Conservation (phyloP, 2,888 invertebrate species). For the Parochlus steinenii region DNA sequence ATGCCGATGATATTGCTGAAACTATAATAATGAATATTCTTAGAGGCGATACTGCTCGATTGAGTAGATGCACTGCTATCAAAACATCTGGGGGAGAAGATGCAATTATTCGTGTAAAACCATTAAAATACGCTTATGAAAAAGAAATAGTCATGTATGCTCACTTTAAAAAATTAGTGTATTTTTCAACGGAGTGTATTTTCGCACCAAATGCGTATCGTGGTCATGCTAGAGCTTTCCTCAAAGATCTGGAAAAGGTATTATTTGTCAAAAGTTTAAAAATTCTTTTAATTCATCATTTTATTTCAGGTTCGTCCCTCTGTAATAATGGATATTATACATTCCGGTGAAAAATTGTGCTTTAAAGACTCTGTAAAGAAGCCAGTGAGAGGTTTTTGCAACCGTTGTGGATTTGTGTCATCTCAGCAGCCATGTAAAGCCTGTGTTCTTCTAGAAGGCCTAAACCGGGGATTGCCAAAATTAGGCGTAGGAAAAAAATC, state of each 20-base stretch:
- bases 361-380: conserved; percentile 68
- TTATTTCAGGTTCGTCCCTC: conserved; percentile 71
- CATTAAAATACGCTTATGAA: conserved; percentile 93
- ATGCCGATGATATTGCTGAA: conserved; percentile 97
- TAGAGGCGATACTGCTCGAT: conserved; percentile 86
- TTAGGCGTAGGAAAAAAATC: conserved; percentile 81
- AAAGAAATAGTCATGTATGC: conserved; percentile 99
- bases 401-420: conserved; percentile 75
- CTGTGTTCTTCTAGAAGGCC: conserved; percentile 84
- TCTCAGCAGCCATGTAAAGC: conserved; percentile 95
- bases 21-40: conserved; percentile 96
- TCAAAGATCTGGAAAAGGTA: conserved; percentile 91
- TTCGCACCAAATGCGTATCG: conserved; percentile 97
- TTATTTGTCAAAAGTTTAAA: no score
- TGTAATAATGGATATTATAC: conserved; percentile 72
- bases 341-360: conserved; percentile 71
- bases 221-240: conserved; percentile 73
- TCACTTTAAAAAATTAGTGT: conserved; percentile 85
- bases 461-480: conserved; percentile 83
- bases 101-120: conserved; percentile 81
- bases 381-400: conserved; percentile 65
- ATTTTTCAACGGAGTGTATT: conserved; percentile 97
- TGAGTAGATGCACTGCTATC: conserved; percentile 82
- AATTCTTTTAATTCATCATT: no score
- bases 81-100: conserved; percentile 68